Conservation (phyloP, 1,140 invertebrate species). For the Penaeus chinensis region DNA sequence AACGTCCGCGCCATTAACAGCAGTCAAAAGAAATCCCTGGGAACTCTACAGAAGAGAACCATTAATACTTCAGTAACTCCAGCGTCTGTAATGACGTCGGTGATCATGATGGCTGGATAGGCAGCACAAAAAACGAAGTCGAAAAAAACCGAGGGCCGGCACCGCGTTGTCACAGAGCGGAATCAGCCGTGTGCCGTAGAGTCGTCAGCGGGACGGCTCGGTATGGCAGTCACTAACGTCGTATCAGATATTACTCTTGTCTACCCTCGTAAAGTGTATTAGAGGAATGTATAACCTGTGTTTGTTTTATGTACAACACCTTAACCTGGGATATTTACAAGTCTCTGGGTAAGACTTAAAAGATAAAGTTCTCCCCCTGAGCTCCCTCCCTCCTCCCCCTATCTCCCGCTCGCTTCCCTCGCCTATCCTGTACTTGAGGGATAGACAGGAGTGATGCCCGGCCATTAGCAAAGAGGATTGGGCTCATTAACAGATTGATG, state of each 20-base stretch:
- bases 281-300: conserved; percentile 26
- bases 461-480: conserved; percentile 30
- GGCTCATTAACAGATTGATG: conserved; percentile 27
- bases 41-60: background rate
- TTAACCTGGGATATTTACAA: conserved; percentile 18
- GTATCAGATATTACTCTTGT: conserved; percentile 16
- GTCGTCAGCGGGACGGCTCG: background rate
- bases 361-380: conserved; percentile 10
- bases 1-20: background rate
- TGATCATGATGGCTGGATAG: too few species aligned
- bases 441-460: background rate
- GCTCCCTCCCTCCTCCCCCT: too few species aligned
- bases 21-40: background rate
- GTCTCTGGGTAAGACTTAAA: conserved; percentile 1
- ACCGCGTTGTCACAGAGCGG: too few species aligned
- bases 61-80: too few species aligned
- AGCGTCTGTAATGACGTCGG: too few species aligned
- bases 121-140: too few species aligned
- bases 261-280: conserved; percentile 26
- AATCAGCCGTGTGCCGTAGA: too few species aligned
- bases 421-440: background rate
- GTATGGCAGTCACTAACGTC: conserved; percentile 9
- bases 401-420: too few species aligned
- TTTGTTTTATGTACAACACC: conserved; percentile 15
- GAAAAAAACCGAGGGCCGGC: too few species aligned